These are phyloP conservation scores for Pardalotus punctatus DNA, from an alignment of 2,113 vertebrate species.

Conservation along the genomic window DNA sequence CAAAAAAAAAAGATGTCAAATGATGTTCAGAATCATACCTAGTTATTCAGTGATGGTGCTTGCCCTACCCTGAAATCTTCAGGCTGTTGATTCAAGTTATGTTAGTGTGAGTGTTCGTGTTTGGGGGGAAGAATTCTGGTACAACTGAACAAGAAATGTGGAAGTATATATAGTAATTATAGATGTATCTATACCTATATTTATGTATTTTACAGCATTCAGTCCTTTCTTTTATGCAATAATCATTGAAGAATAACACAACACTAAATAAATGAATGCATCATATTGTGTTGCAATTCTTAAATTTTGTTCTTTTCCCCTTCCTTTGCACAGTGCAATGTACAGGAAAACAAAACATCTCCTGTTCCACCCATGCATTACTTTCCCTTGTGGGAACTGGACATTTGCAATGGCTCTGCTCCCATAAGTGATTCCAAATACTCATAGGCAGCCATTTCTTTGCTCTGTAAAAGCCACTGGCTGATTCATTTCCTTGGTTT, in stretches of 20 bases:
- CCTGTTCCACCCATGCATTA: not conserved
- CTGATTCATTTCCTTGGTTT: not conserved
- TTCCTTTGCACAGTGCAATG: not conserved
- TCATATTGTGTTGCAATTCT: not conserved
- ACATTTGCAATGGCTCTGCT: not conserved
- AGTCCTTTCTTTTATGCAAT: not conserved
- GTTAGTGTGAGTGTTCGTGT: not conserved
- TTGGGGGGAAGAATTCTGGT: not conserved
- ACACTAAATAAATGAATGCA: not conserved
- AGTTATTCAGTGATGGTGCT: not conserved
- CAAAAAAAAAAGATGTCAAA: not conserved
- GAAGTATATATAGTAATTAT: not conserved
- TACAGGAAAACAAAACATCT: not conserved
- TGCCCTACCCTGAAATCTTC: not conserved
- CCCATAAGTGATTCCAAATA: not conserved
- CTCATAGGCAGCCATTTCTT: not conserved
- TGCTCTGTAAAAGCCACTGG: not conserved
- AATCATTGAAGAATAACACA: not conserved
- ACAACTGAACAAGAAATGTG: not conserved
- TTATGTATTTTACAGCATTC: not conserved
- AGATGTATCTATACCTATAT: not conserved
- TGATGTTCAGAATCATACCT: not conserved
- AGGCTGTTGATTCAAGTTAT: not conserved
- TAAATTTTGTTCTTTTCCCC: not conserved
- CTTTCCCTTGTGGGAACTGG: not conserved